Evolutionary conservation across 2,888 invertebrate species (phyloP).

Genomic region (Zaprionus obscuricornis): DNA sequence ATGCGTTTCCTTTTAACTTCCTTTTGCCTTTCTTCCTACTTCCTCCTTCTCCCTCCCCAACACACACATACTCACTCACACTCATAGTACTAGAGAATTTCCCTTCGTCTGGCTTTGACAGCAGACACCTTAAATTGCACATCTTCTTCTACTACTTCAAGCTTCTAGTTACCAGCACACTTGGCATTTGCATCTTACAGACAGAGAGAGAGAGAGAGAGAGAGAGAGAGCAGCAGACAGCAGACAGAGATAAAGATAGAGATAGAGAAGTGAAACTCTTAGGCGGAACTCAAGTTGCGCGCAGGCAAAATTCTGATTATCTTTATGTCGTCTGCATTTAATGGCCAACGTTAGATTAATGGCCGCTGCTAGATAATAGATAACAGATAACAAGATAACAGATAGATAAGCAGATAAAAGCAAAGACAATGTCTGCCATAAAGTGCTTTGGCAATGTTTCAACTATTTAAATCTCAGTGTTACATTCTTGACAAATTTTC

Average conservation of each 20-base stretch:
- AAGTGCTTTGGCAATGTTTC: constrained; percentile 24
- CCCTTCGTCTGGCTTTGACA: no score
- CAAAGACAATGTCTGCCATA: constrained; percentile 26
- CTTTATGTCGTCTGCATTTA: constrained; percentile 64
- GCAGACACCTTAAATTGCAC: constrained; percentile 47
- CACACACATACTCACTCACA: no score
- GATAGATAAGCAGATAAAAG: constrained; percentile 26
- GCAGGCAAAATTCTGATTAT: constrained; percentile 50
- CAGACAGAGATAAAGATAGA: background rate
- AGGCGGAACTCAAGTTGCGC: no score
- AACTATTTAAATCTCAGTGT: constrained; percentile 29
- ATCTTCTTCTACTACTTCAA: no score
- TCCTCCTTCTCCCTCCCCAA: no score
- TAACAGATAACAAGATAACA: constrained; percentile 43
- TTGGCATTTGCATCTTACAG: constrained; percentile 27
- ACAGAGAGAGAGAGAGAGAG: background rate
- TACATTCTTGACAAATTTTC: constrained; percentile 53
- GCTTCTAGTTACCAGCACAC: no score
- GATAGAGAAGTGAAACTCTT: constrained; percentile 3
- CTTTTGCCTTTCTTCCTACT: background rate
- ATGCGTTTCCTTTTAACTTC: constrained; percentile 6
- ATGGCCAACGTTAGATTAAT: constrained; percentile 53
- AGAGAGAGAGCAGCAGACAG: constrained; percentile 13
- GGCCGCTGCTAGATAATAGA: no score
- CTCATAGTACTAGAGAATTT: no score